Conservation (phyloP, 2,888 invertebrate genomes). For the Andrena marginata region DNA sequence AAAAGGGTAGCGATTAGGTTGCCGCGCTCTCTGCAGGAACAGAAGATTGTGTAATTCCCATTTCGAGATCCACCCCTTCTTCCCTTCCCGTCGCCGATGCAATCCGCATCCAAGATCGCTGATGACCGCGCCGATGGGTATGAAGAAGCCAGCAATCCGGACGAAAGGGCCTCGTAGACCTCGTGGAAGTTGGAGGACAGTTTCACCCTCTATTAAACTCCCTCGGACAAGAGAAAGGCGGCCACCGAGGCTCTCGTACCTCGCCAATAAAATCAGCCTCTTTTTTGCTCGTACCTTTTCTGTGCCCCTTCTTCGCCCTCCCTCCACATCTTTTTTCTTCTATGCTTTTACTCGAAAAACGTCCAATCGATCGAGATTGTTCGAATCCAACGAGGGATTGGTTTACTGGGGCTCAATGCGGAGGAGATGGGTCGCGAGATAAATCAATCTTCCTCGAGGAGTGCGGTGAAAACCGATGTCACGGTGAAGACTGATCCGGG, state of each 20-base stretch:
- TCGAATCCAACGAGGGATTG: slow-evolving; percentile 22
- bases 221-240: slow-evolving; percentile 87
- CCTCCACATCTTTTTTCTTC: slow-evolving; percentile 3
- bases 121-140: slow-evolving; percentile 69
- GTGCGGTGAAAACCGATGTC: not conserved
- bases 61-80: slow-evolving; percentile 24
- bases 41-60: slow-evolving; percentile 53
- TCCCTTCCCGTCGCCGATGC: slow-evolving; percentile 27
- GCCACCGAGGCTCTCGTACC: slow-evolving; percentile 76
- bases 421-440: slow-evolving; percentile 7
- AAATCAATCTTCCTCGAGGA: not conserved
- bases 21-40: slow-evolving; percentile 30
- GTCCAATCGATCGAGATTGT: slow-evolving; percentile 59
- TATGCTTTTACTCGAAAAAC: slow-evolving; percentile 36
- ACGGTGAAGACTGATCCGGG: not conserved
- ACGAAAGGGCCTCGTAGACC: slow-evolving; percentile 72
- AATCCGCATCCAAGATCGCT: slow-evolving; percentile 62
- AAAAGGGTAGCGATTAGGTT: slow-evolving; percentile 49
- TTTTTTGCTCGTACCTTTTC: slow-evolving; percentile 49
- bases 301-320: not conserved
- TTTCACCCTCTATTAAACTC: slow-evolving; percentile 85
- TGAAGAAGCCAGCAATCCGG: slow-evolving; percentile 59
- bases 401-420: slow-evolving; percentile 15
- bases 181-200: slow-evolving; percentile 75
- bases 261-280: slow-evolving; percentile 78